phyloP scores from a whole-genome alignment of 2,888 invertebrate species.

The Melitaea athalia region DNA sequence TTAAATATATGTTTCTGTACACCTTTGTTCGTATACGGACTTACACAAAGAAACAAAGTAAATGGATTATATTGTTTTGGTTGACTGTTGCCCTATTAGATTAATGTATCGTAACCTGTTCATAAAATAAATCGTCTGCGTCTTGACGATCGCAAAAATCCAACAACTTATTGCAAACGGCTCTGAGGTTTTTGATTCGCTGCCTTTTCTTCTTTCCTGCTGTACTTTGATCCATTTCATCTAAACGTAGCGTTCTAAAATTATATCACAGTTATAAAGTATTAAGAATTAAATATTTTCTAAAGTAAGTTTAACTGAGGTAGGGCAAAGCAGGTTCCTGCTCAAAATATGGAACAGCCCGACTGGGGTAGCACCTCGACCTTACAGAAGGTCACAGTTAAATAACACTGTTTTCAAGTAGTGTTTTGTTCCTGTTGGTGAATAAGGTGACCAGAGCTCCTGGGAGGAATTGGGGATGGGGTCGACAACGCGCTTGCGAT shows the following conservation, averaged over 20 bases:
- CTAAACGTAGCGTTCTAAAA: conserved; percentile 62
- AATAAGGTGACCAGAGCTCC: no score
- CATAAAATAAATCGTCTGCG: conserved; percentile 55
- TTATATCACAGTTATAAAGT: not conserved
- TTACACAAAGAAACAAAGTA: not conserved
- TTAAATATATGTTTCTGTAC: not conserved
- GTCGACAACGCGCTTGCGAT: no score
- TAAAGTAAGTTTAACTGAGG: no score
- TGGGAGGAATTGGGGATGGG: no score
- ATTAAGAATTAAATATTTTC: no score
- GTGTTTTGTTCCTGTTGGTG: no score
- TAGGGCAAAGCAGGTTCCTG: no score
- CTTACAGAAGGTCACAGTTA: no score
- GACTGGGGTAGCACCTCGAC: no score
- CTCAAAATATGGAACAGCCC: no score
- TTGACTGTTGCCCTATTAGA: not conserved
- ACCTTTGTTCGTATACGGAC: not conserved
- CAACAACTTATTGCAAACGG: conserved; percentile 67
- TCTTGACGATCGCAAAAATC: conserved; percentile 69
- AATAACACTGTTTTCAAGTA: no score
- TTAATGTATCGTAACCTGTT: conserved; percentile 49
- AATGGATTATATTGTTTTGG: not conserved
- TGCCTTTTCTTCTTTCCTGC: conserved; percentile 60
- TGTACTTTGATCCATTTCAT: conserved; percentile 53
- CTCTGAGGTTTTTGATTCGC: conserved; percentile 60